Base-by-base conservation (phyloP, 2,797 vertebrate genomes). In the Basileuterus tristriatus region DNA sequence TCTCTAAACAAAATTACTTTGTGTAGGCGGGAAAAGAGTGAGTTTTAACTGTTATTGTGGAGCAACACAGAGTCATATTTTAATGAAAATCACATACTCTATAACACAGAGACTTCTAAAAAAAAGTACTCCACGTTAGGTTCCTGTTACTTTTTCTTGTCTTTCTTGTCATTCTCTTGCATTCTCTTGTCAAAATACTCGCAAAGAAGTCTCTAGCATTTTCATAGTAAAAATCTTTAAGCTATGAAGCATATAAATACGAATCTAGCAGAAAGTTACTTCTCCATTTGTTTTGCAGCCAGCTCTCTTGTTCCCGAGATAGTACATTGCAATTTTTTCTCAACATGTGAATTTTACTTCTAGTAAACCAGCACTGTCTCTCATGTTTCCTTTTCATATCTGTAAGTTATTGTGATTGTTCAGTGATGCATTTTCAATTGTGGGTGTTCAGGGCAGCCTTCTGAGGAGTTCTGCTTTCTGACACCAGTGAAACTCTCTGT, bases 1-100 rank as follows among this genome's bases (percentile, higher is more conserved):
- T 98, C 98, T 98, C 96, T 98, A 97, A 98, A 97, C 98, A 98
- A 98, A 99, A 99, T 99, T 98, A 98, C 97, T 98, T 99, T 97
- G 96, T 98, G 98, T 99, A 98, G 98, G 98, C 97, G 97, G 97
- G 97, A 98, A 96, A 96, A 98, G 97, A 98, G 96, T 97, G 98
- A 98, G 97, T 98, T 98, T 98, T 98, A 98, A 98, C 97, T 97
- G 98, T 98, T 98, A 98, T 98, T 97, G 97, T 97, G 95, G 98
- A 98, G 97, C 96, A 98, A 97, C 98, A 97, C 74, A 96, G 85
- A 90, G 96, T 93, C 81, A 95, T 98, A 98, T 98, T 99, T 98
- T 98, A 98, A 98, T 99, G 98, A 98, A 98, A 97, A 98, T 98
- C 98, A 98, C 98, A 98, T 98, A 98, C 97, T 98, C 93, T 98